Base-by-base conservation (phyloP, 2,113 vertebrate species). In the Elephantulus edwardii region DNA sequence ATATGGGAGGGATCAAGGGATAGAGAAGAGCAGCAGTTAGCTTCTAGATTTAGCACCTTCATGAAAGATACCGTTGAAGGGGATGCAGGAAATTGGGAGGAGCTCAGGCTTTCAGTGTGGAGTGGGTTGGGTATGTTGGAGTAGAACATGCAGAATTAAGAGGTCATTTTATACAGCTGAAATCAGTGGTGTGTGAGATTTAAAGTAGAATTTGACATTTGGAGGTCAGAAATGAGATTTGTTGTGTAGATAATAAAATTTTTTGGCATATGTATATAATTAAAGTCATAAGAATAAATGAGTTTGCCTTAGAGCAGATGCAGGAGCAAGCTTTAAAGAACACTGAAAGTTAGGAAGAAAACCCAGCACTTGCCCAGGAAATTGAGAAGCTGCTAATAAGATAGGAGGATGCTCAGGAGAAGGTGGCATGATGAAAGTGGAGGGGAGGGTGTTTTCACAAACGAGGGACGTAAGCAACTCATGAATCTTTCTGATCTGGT, bases 171-270 rank as follows among this genome's bases (percentile, higher is more conserved):
- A 72, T 62, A 35, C 46, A 68, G 56, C 60, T 91, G 40, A 50
- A 82, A 70, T 91, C 84, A 77, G 33, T 86, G 92, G 60, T 60
- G 48, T 72, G 72, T 68, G 83, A 75, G 16, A 64, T 78, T 68
- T 88, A 72, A 86, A 85, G 40, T 88, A 35, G 76, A 44, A n/a
- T 2, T 70, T 83, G 35, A 80, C 38, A 42, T 71, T 6, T 90
- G 64, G 64, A 79, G 60, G n/a, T 86, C 88, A 58, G 64, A 80
- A 77, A n/a, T 84, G 28, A 88, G 62, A 14, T 85, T 93, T 70
- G 40, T 48, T 93, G 33, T 86, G 2, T 40, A 56, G 52, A 40
- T 38, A 68, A 66, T 66, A 84, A 86, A 88, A 66, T 56, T 42
- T 84, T 5, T 90, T 92, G 83, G 17, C 17, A n/a, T 77, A 26